Evolutionary conservation across 2,888 invertebrate species (phyloP).

Genomic region (Calameuta pallipes): DNA sequence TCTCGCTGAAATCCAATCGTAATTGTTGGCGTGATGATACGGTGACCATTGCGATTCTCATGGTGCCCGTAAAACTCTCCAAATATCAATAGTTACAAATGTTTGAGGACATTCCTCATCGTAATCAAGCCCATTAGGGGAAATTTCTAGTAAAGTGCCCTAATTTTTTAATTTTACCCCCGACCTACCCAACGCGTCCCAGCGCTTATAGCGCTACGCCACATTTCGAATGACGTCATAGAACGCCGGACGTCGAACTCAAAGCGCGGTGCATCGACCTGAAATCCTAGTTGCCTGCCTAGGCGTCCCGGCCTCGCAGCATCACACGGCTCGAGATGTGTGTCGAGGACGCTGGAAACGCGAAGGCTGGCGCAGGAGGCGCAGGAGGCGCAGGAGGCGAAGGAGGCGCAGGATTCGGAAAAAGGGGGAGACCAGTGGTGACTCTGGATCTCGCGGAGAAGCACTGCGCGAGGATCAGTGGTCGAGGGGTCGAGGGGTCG

Average conservation of each 20-base stretch:
- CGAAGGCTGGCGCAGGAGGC: constrained; percentile 10
- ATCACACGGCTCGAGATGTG: constrained; percentile 34
- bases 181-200: constrained; percentile 31
- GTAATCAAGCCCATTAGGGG: constrained; percentile 30
- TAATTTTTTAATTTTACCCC: constrained; percentile 44
- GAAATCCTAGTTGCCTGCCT: constrained; percentile 57
- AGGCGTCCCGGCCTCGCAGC: constrained; percentile 39
- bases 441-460: constrained; percentile 8
- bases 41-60: no score
- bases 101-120: background rate
- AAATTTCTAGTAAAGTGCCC: constrained; percentile 30
- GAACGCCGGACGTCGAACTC: constrained; percentile 58
- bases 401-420: constrained; percentile 13
- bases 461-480: constrained; percentile 14
- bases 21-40: no score
- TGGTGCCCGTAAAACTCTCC: no score
- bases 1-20: no score
- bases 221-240: constrained; percentile 57
- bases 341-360: constrained; percentile 46
- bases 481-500: constrained; percentile 38
- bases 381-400: background rate
- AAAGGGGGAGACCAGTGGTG: constrained; percentile 24
- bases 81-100: no score
- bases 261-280: constrained; percentile 58
- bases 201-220: background rate